Percentiles rank a stretch among this genome's conserved stretches.
These are phyloP conservation scores for Branchipolynoe longqiensis DNA, from an alignment of 2,888 invertebrate species.

Conservation along the genomic window DNA sequence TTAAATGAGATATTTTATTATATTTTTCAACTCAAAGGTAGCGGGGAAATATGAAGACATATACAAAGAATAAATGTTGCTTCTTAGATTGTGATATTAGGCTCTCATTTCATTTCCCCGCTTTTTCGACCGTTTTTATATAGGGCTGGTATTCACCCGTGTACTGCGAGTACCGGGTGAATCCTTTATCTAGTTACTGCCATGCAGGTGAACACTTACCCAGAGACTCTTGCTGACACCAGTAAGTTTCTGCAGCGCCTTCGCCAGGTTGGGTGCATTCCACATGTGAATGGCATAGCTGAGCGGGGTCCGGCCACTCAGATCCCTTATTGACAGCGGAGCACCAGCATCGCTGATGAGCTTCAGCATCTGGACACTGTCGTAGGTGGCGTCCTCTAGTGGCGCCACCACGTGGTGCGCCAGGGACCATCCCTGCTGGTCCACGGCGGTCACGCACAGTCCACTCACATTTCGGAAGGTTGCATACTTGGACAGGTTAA, in stretches of 20 bases:
- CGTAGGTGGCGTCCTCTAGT: conserved; percentile 79
- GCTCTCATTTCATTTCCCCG: too few species aligned
- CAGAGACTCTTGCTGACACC: conserved; percentile 30
- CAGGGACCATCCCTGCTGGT: conserved; percentile 80
- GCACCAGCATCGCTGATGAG: conserved; percentile 79
- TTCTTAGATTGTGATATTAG: too few species aligned
- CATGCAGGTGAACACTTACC: neutral
- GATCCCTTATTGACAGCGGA: conserved; percentile 75
- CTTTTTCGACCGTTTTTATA: too few species aligned
- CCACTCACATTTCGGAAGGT: conserved; percentile 72
- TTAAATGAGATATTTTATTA: too few species aligned
- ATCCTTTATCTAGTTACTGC: too few species aligned
- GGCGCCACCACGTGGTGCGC: conserved; percentile 81
- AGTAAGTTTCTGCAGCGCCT: conserved; percentile 73
- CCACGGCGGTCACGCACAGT: conserved; percentile 75
- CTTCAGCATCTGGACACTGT: conserved; percentile 79
- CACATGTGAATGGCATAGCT: conserved; percentile 73
- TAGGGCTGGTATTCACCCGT: too few species aligned
- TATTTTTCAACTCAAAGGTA: too few species aligned
- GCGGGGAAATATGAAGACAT: too few species aligned
- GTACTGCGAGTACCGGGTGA: too few species aligned
- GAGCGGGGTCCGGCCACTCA: conserved; percentile 74
- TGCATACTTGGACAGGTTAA: conserved; percentile 60
- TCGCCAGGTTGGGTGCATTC: conserved; percentile 73
- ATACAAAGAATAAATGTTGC: too few species aligned